phyloP scores from a whole-genome alignment of 2,113 vertebrate species.

The Telmatochromis brachygnathus region DNA sequence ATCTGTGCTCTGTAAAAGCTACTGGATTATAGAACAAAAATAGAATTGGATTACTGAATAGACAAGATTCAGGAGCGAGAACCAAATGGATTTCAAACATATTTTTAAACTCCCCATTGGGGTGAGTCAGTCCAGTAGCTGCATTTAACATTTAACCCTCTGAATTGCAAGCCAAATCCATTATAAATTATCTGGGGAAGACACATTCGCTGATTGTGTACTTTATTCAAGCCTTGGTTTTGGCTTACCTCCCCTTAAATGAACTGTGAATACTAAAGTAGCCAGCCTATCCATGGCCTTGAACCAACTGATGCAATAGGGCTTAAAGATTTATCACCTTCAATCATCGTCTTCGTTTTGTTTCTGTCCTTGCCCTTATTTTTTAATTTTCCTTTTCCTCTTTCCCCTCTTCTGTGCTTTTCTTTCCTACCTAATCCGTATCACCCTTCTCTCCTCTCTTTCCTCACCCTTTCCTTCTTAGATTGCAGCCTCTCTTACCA shows the following conservation, averaged over 20 bases:
- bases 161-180: constrained; percentile 31
- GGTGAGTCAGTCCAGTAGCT: constrained; percentile 4
- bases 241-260: neutral
- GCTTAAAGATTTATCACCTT: constrained; percentile 39
- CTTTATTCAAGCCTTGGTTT: neutral
- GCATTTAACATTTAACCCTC: constrained; percentile 30
- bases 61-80: neutral
- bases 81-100: neutral
- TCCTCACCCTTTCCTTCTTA: neutral
- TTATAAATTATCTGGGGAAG: constrained; percentile 31
- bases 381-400: neutral
- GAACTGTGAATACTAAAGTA: constrained; percentile 13
- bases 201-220: constrained; percentile 38
- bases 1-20: neutral
- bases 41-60: neutral
- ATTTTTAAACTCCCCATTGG: constrained; percentile 21
- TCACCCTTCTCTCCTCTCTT: constrained; percentile 4
- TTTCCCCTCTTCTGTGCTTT: neutral
- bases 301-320: constrained; percentile 6
- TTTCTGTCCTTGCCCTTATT: neutral
- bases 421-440: constrained; percentile 12
- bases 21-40: neutral
- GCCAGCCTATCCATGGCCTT: constrained; percentile 9
- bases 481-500: constrained; percentile 18
- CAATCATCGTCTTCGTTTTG: neutral